These are phyloP conservation scores for Drosophila testacea DNA, from an alignment of 2,888 invertebrate genomes.

Conservation along the genomic window DNA sequence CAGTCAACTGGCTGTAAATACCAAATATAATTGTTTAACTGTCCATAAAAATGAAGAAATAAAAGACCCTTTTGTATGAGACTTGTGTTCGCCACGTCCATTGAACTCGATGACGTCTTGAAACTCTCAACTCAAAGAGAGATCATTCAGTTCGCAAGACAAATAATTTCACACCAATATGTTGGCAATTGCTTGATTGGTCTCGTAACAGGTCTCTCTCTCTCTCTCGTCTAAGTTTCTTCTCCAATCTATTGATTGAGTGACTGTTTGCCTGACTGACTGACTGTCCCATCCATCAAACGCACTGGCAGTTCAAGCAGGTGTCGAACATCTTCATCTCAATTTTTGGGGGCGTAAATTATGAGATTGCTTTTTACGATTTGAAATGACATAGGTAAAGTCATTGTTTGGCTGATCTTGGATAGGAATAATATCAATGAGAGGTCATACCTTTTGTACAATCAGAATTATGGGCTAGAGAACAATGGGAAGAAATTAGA, in stretches of 20 bases:
- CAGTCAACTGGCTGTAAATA: constrained; percentile 67
- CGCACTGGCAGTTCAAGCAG: constrained; percentile 48
- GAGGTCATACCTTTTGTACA: background rate
- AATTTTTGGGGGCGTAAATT: constrained; percentile 31
- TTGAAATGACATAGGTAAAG: constrained; percentile 25
- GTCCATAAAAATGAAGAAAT: constrained; percentile 70
- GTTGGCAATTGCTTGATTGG: constrained; percentile 46
- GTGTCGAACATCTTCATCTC: constrained; percentile 58
- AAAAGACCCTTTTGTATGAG: constrained; percentile 70
- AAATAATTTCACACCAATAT: constrained; percentile 74
- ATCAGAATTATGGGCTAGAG: background rate
- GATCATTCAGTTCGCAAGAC: constrained; percentile 57
- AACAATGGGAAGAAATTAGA: background rate
- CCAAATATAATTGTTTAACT: constrained; percentile 77
- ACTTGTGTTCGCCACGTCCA: constrained; percentile 48
- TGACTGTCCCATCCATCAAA: constrained; percentile 61
- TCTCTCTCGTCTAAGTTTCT: background rate
- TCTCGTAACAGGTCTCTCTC: constrained; percentile 26
- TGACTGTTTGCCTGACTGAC: constrained; percentile 6
- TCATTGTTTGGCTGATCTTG: constrained; percentile 8
- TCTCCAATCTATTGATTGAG: constrained; percentile 18
- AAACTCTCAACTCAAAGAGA: constrained; percentile 44
- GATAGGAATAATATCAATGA: constrained; percentile 5
- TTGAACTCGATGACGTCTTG: constrained; percentile 58
- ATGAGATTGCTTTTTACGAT: constrained; percentile 35